phyloP scores from a whole-genome alignment of 2,113 vertebrate genomes.

The Panurus biarmicus region DNA sequence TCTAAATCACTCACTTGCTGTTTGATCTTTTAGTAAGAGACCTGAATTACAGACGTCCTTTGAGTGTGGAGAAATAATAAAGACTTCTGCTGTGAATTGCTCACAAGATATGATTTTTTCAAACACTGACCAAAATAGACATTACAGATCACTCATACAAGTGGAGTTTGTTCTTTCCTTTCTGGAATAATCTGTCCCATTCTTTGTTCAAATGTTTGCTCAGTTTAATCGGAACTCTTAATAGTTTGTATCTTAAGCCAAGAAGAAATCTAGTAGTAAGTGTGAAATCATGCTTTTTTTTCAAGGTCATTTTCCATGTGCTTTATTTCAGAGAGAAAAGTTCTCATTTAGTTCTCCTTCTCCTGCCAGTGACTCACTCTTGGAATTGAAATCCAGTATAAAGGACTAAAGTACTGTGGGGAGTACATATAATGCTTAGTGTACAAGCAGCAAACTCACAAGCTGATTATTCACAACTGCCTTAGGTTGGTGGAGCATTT shows the following conservation, averaged over 20 bases:
- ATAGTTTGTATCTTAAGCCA: neutral
- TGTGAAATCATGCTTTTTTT: neutral
- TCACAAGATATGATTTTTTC: neutral
- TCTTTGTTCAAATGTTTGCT: neutral
- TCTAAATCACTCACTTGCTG: neutral
- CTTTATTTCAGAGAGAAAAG: neutral
- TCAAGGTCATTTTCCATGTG: neutral
- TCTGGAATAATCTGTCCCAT: neutral
- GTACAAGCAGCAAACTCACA: neutral
- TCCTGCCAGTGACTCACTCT: neutral
- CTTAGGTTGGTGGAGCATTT: neutral
- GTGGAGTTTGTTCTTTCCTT: neutral
- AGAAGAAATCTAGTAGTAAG: neutral
- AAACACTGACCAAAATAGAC: neutral
- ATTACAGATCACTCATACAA: neutral
- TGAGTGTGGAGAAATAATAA: neutral
- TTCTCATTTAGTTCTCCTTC: neutral
- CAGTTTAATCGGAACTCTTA: neutral
- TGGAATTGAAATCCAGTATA: neutral
- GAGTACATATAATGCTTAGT: neutral
- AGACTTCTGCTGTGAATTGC: neutral
- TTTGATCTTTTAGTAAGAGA: neutral
- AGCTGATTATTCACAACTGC: neutral
- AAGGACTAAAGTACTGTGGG: neutral
- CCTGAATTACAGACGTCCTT: neutral